Evolutionary conservation across 64 coral and sea anemone genomes (phyloP).

Genomic region (Hydrozoanthus tunicans): DNA sequence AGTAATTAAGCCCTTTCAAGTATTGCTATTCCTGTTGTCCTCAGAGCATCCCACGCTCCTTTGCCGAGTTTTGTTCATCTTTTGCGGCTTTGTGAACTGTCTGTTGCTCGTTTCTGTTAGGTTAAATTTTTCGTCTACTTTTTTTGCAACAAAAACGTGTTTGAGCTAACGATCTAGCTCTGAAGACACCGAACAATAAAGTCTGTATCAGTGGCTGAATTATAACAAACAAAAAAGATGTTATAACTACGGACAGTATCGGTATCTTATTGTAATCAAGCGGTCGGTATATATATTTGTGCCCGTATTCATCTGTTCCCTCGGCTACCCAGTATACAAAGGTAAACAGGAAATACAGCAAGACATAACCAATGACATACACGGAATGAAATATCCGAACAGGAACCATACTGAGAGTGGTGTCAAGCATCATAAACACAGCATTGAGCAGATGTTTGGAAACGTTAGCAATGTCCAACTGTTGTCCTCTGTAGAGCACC

Average conservation of each 20-base stretch:
- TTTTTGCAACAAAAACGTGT: not conserved
- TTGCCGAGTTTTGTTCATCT: not conserved
- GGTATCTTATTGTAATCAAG: slow-evolving; percentile 40
- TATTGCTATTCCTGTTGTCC: too few relatives aligned
- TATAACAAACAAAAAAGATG: not conserved
- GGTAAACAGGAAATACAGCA: slow-evolving; percentile 1
- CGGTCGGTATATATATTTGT: slow-evolving; percentile 28
- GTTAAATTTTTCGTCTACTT: not conserved
- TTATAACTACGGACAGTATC: not conserved
- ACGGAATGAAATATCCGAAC: slow-evolving; percentile 48
- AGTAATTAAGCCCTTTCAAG: too few relatives aligned
- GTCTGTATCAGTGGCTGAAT: slow-evolving; percentile 19
- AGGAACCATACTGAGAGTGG: slow-evolving; percentile 15
- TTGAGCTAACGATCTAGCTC: slow-evolving; percentile 10
- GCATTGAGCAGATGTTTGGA: slow-evolving; percentile 28
- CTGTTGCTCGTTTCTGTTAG: not conserved
- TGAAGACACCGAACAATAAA: slow-evolving; percentile 14
- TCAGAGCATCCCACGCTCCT: not conserved
- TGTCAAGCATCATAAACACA: slow-evolving; percentile 21
- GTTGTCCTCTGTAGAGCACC: slow-evolving; percentile 16
- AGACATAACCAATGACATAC: slow-evolving; percentile 33
- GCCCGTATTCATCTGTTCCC: slow-evolving; percentile 28
- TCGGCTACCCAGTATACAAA: slow-evolving; percentile 30
- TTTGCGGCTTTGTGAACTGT: not conserved
- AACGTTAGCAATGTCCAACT: not conserved